Percentiles rank a stretch among this genome's conserved stretches.
These are phyloP conservation scores for Pholis gunnellus DNA, from an alignment of 2,113 vertebrate genomes.

Conservation along the genomic window DNA sequence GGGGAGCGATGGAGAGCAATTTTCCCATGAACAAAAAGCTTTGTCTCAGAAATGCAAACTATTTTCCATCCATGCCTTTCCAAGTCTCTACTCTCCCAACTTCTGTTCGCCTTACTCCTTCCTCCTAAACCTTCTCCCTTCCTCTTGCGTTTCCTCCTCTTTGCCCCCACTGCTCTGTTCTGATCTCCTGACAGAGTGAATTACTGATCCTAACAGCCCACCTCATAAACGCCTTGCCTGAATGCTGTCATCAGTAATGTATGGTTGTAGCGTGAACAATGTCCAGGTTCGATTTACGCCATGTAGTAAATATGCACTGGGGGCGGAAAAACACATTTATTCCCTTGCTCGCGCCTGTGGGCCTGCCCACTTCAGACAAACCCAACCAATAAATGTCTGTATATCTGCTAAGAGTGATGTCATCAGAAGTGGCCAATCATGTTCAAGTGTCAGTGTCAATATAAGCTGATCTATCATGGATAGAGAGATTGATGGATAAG, in stretches of 20 bases:
- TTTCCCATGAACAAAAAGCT: constrained; percentile 51
- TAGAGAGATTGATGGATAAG: constrained; percentile 10
- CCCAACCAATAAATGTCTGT: constrained; percentile 46
- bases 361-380: constrained; percentile 21
- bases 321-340: constrained; percentile 49
- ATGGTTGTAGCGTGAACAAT: constrained; percentile 69
- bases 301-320: constrained; percentile 61
- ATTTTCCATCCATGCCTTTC: constrained; percentile 24
- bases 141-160: constrained; percentile 20
- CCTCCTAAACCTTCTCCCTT: constrained; percentile 18
- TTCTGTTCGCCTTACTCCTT: background rate
- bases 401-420: constrained; percentile 53
- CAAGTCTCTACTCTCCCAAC: constrained; percentile 7
- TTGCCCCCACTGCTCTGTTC: constrained; percentile 24
- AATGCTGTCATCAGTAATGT: constrained; percentile 76
- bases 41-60: constrained; percentile 27
- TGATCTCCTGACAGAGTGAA: constrained; percentile 67
- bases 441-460: constrained; percentile 9
- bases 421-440: constrained; percentile 43
- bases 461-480: constrained; percentile 22
- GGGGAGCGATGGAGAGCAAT: constrained; percentile 9
- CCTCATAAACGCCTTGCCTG: constrained; percentile 72
- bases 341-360: background rate
- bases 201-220: constrained; percentile 72
- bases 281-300: constrained; percentile 65